These are phyloP conservation scores for Dexiosoma caninum DNA, from an alignment of 2,888 invertebrate genomes.

Conservation along the genomic window DNA sequence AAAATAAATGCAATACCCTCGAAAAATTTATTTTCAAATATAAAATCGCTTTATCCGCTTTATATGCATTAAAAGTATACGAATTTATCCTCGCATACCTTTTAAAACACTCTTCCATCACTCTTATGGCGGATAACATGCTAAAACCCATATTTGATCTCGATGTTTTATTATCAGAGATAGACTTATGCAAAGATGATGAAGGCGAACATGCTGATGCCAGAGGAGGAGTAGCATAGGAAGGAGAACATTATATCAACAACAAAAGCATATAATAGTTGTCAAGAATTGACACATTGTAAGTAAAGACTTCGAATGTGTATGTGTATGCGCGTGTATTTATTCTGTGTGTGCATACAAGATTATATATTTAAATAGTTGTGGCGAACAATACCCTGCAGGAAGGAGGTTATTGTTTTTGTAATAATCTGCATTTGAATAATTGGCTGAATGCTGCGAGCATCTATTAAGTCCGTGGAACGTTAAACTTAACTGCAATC, in stretches of 20 bases:
- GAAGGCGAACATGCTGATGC: not conserved
- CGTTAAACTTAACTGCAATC: no score
- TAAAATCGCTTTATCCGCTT: not conserved
- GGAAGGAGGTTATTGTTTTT: no score
- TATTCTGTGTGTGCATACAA: no score
- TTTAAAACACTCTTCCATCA: slow-evolving; percentile 27
- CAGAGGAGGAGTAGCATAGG: not conserved
- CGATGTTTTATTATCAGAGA: slow-evolving; percentile 41
- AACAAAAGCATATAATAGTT: slow-evolving; percentile 25
- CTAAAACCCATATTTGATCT: slow-evolving; percentile 42
- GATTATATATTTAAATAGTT: no score
- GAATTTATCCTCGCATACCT: not conserved
- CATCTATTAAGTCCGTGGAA: no score
- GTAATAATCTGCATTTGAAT: no score
- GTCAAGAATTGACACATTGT: slow-evolving; percentile 3
- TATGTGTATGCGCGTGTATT: not conserved
- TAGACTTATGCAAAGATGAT: not conserved
- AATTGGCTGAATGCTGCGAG: no score
- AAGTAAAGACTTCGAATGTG: not conserved
- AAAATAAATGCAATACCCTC: no score
- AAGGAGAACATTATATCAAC: not conserved
- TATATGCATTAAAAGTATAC: not conserved
- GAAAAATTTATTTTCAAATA: no score
- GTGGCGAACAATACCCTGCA: no score
- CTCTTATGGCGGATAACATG: slow-evolving; percentile 44